These are phyloP conservation scores for Syncerus caffer DNA, from an alignment of 2,797 vertebrate genomes.

Conservation along the genomic window DNA sequence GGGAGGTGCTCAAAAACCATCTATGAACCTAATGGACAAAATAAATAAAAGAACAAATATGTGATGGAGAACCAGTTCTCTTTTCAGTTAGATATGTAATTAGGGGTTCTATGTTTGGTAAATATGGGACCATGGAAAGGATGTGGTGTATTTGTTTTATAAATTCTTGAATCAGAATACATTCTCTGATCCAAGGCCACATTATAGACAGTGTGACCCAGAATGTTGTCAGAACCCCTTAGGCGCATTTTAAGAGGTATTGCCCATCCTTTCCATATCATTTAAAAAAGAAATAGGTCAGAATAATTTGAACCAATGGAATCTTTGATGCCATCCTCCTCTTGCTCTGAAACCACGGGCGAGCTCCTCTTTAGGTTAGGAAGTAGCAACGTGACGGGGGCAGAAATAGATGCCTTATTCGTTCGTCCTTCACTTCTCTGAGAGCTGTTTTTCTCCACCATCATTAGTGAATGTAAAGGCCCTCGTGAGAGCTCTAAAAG, in stretches of 20 bases:
- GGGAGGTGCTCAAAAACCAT: background rate
- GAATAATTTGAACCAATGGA: background rate
- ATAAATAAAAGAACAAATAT: background rate
- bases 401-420: rapidly evolving
- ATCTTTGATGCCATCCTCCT: background rate
- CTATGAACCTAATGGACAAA: background rate
- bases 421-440: background rate
- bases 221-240: background rate
- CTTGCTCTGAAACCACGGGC: background rate
- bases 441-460: background rate
- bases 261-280: background rate
- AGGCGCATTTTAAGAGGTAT: background rate
- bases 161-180: background rate
- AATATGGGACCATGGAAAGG: background rate
- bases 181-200: background rate
- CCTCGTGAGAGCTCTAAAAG: background rate
- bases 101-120: background rate
- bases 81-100: background rate
- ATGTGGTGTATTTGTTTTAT: background rate
- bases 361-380: background rate
- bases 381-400: rapidly evolving
- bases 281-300: slow-evolving; percentile 13
- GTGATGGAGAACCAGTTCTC: background rate
- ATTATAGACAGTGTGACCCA: background rate
- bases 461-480: background rate